phyloP scores from a whole-genome alignment of 1,140 invertebrate species.

The Phortica variegata region DNA sequence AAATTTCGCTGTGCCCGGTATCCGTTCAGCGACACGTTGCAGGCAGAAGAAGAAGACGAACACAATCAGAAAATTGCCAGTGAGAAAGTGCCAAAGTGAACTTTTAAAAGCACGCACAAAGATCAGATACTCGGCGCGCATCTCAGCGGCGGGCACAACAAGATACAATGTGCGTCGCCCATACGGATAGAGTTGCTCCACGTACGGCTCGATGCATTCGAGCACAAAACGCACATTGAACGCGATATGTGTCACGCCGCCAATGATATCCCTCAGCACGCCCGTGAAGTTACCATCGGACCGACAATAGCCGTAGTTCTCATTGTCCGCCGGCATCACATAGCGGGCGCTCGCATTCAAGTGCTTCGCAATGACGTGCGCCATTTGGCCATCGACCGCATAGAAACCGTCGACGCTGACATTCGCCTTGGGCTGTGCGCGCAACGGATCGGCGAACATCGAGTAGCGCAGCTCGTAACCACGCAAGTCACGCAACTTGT shows the following conservation, averaged over 20 bases:
- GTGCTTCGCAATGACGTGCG: conserved; percentile 16
- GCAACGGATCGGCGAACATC: conserved; percentile 37
- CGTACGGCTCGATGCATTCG: conserved; percentile 28
- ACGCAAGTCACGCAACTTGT: conserved; percentile 32
- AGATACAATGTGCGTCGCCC: conserved; percentile 23
- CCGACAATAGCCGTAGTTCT: conserved; percentile 38
- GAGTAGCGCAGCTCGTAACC: conserved; percentile 36
- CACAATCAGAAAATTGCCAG: conserved; percentile 28
- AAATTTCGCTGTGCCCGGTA: conserved; percentile 8
- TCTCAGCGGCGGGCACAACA: conserved; percentile 38
- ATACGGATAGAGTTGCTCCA: conserved; percentile 41
- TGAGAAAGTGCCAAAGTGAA: conserved; percentile 31
- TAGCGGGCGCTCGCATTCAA: conserved; percentile 41
- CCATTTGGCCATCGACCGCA: conserved; percentile 33
- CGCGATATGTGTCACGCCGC: conserved; percentile 30
- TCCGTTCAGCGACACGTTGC: conserved; percentile 17
- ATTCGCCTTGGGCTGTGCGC: conserved; percentile 24
- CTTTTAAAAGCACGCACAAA: conserved; percentile 37
- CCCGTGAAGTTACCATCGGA: conserved; percentile 35
- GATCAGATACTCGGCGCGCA: conserved; percentile 39
- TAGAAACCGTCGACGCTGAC: conserved; percentile 23
- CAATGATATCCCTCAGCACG: conserved; percentile 25
- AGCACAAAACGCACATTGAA: conserved; percentile 40
- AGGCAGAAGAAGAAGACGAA: conserved; percentile 26
- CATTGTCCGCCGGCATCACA: conserved; percentile 28